These are phyloP conservation scores for Zosterops pallidus DNA, from an alignment of 2,113 vertebrate genomes.

Conservation along the genomic window DNA sequence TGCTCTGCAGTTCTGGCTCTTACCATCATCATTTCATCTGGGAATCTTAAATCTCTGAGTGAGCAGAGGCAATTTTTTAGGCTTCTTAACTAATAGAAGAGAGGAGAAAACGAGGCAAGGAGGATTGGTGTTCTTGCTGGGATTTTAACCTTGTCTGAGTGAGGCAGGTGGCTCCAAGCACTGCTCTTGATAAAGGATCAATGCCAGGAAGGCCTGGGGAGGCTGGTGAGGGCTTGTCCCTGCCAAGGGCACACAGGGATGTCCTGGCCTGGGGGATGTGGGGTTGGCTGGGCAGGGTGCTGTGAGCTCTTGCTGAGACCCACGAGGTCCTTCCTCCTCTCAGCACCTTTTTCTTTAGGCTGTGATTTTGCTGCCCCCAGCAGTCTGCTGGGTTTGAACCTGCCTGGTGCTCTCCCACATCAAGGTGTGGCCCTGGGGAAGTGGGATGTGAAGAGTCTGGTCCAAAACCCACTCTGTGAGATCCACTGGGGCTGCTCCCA, in stretches of 20 bases:
- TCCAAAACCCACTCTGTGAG: not conserved
- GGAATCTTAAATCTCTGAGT: not conserved
- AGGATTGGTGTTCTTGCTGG: not conserved
- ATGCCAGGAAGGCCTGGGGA: not conserved
- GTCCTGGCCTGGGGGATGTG: not conserved
- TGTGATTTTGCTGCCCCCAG: slow-evolving; percentile 71
- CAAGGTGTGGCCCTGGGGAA: not conserved
- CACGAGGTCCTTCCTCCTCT: slow-evolving; percentile 6
- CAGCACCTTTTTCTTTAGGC: slow-evolving; percentile 32
- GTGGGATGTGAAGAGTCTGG: not conserved
- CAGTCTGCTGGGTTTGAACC: slow-evolving; percentile 55
- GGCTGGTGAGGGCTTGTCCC: not conserved
- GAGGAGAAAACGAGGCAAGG: not conserved
- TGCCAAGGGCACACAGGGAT: not conserved
- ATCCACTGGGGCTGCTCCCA: not conserved
- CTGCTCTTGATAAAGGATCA: not conserved
- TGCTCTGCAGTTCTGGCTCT: not conserved
- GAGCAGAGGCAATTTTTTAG: not conserved
- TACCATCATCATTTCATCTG: not conserved
- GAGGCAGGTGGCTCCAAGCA: not conserved
- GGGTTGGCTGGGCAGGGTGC: not conserved
- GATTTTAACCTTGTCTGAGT: not conserved
- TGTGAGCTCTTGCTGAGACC: slow-evolving; percentile 2
- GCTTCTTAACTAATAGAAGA: not conserved
- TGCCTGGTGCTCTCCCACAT: not conserved